phyloP scores from a whole-genome alignment of 2,113 vertebrate species.

The Lagopus muta region DNA sequence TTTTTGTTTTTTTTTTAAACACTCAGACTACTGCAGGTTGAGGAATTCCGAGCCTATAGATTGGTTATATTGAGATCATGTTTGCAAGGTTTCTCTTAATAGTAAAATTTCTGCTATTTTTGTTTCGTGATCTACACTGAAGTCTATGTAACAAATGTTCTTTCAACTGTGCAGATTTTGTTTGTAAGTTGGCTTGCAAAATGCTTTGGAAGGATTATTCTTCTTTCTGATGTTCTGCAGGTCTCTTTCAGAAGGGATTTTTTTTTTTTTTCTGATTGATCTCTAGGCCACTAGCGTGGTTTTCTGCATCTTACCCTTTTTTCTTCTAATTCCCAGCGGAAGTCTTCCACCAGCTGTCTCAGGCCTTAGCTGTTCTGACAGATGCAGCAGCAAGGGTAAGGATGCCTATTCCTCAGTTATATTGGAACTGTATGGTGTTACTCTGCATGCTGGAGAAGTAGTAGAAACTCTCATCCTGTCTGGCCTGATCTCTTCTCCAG shows the following conservation, averaged over 20 bases:
- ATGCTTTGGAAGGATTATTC: neutral
- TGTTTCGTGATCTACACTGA: neutral
- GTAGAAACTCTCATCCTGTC: fast-evolving
- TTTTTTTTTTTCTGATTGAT: neutral
- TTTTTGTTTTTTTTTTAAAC: neutral
- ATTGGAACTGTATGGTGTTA: neutral
- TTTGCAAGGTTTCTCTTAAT: neutral
- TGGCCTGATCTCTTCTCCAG: fast-evolving
- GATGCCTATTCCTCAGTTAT: neutral
- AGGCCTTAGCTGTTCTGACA: slow-evolving; percentile 93
- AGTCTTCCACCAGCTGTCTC: slow-evolving; percentile 95
- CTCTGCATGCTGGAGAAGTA: too few species aligned
- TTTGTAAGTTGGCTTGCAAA: neutral
- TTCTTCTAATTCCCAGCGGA: slow-evolving; percentile 79
- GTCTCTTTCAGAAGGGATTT: neutral
- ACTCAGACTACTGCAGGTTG: neutral
- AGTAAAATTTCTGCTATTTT: fast-evolving
- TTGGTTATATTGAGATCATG: neutral
- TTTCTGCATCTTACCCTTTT: neutral
- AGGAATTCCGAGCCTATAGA: fast-evolving
- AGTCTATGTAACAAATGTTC: neutral
- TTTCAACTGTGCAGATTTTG: neutral
- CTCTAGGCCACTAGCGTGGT: neutral
- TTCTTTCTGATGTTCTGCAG: neutral
- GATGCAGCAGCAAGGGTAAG: slow-evolving; percentile 94